Conservation (phyloP, 2,113 vertebrate genomes). For the Daboia siamensis region DNA sequence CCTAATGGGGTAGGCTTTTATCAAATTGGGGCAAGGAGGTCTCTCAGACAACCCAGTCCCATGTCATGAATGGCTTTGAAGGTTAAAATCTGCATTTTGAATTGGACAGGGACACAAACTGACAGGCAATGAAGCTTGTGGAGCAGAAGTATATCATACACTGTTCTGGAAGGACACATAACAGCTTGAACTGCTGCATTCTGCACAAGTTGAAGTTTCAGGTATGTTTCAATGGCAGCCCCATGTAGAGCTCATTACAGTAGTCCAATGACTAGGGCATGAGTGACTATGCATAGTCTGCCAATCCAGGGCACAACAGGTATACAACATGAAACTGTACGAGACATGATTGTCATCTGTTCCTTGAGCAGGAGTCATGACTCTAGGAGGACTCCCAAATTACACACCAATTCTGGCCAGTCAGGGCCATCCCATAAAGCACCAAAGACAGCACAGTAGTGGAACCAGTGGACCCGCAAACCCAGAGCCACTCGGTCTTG, state of each 20-base stretch:
- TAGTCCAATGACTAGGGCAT: not conserved
- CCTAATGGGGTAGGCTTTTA: not conserved
- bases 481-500: not conserved
- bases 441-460: not conserved
- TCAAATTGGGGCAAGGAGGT: not conserved
- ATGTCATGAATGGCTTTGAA: not conserved
- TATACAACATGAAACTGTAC: not conserved
- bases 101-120: not conserved
- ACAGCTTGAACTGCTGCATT: not conserved
- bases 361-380: not conserved
- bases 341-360: not conserved
- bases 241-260: not conserved
- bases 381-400: not conserved
- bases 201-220: not conserved
- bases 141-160: not conserved
- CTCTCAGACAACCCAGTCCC: not conserved
- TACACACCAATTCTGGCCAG: not conserved
- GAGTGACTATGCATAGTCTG: not conserved
- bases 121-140: not conserved
- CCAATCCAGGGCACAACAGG: not conserved
- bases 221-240: not conserved
- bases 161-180: not conserved
- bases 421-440: not conserved
- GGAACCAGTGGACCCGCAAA: not conserved
- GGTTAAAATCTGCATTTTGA: not conserved